These are phyloP conservation scores for Sylvia borin DNA, from an alignment of 2,797 vertebrate species.

Conservation along the genomic window DNA sequence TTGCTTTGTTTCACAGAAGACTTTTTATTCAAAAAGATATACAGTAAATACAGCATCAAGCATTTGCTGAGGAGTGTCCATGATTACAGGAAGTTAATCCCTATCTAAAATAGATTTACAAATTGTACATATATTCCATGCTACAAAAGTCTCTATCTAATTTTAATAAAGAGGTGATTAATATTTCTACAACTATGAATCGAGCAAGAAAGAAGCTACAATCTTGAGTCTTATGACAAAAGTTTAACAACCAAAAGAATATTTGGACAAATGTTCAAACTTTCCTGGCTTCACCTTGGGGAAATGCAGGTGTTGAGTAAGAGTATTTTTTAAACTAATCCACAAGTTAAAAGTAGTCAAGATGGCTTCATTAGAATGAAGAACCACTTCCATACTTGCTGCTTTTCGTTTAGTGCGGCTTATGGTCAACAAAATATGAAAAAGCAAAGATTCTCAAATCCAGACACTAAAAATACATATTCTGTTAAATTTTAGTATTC, in stretches of 20 bases:
- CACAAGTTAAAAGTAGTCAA: not conserved
- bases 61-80: not conserved
- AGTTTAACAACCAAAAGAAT: not conserved
- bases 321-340: not conserved
- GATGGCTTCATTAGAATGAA: not conserved
- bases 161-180: not conserved
- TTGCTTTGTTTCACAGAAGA: not conserved
- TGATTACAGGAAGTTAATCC: not conserved
- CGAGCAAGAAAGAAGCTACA: not conserved
- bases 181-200: not conserved
- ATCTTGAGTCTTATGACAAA: not conserved
- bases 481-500: not conserved
- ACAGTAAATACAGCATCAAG: not conserved
- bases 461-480: not conserved
- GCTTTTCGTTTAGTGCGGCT: not conserved
- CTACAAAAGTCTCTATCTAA: not conserved
- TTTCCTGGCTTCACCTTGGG: not conserved
- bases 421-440: not conserved
- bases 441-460: not conserved
- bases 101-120: not conserved
- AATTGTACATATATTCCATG: not conserved
- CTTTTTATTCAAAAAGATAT: not conserved
- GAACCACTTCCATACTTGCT: accelerated
- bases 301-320: not conserved
- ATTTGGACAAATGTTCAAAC: not conserved